Conservation (phyloP, 2,797 vertebrate species). For the Anniella stebbinsi region DNA sequence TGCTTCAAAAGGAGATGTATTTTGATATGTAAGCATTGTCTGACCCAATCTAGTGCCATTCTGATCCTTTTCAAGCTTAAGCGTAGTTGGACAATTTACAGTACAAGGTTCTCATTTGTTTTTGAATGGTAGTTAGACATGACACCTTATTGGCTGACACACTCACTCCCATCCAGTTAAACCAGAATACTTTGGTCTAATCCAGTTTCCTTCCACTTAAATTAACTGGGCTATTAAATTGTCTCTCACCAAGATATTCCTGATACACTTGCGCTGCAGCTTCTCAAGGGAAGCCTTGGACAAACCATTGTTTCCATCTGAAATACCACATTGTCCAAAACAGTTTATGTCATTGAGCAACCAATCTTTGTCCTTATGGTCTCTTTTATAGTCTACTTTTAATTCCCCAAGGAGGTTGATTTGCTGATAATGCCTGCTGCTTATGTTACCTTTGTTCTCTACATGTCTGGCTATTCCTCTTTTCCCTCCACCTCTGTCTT, state of each 20-base stretch:
- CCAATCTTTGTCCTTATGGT: slow-evolving; percentile 68
- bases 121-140: not conserved
- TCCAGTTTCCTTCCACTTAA: not conserved
- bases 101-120: not conserved
- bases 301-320: slow-evolving; percentile 2
- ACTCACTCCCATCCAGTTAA: not conserved
- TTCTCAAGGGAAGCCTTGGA: not conserved
- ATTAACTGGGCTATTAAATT: not conserved
- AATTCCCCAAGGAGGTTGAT: slow-evolving; percentile 56
- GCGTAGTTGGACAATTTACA: not conserved
- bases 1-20: not conserved
- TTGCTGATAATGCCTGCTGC: slow-evolving; percentile 57
- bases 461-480: not conserved
- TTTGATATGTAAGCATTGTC: not conserved
- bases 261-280: not conserved
- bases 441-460: slow-evolving; percentile 31
- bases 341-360: slow-evolving; percentile 15
- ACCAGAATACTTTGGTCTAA: slow-evolving; percentile 3
- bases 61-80: not conserved
- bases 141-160: not conserved
- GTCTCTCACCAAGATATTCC: not conserved
- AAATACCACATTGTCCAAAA: slow-evolving; percentile 19
- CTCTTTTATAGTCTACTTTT: slow-evolving; percentile 24
- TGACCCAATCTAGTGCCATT: not conserved
- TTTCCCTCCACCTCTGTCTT: slow-evolving; percentile 21